These are phyloP conservation scores for Bombus ignitus DNA, from an alignment of 1,140 invertebrate species.

Conservation along the genomic window DNA sequence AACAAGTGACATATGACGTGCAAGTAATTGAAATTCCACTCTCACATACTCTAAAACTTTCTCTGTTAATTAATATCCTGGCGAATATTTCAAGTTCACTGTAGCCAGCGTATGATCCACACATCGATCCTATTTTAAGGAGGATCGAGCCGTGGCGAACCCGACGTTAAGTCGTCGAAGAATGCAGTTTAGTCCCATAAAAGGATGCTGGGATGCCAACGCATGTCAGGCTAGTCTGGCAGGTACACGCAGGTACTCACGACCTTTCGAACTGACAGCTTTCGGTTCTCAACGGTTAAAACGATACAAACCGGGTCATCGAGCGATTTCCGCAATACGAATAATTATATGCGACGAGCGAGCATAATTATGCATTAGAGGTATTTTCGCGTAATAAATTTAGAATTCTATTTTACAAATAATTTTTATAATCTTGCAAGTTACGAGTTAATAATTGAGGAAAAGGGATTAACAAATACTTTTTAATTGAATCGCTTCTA, in stretches of 20 bases:
- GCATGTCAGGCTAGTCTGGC: slow-evolving; percentile 43
- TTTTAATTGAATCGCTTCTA: too few relatives aligned
- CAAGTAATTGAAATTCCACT: neutral
- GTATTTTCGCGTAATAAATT: too few relatives aligned
- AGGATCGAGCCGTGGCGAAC: slow-evolving; percentile 15
- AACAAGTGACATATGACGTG: neutral
- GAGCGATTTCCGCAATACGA: neutral
- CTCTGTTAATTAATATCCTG: slow-evolving; percentile 4
- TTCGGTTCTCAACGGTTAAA: neutral
- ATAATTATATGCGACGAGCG: neutral
- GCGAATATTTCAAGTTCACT: slow-evolving; percentile 40
- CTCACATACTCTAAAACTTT: slow-evolving; percentile 9
- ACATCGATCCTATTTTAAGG: slow-evolving; percentile 43
- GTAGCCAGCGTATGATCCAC: neutral
- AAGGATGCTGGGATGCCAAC: slow-evolving; percentile 26
- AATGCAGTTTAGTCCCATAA: slow-evolving; percentile 55
- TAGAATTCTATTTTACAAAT: too few relatives aligned
- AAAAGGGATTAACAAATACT: too few relatives aligned
- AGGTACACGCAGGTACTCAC: slow-evolving; percentile 48
- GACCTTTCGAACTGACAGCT: slow-evolving; percentile 53
- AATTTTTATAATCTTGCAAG: too few relatives aligned
- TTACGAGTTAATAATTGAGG: neutral
- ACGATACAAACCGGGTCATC: neutral
- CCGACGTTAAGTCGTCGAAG: slow-evolving; percentile 43
- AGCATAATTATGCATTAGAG: neutral